Base-by-base conservation (phyloP, 2,797 vertebrate genomes). In the Geotrypetes seraphini region DNA sequence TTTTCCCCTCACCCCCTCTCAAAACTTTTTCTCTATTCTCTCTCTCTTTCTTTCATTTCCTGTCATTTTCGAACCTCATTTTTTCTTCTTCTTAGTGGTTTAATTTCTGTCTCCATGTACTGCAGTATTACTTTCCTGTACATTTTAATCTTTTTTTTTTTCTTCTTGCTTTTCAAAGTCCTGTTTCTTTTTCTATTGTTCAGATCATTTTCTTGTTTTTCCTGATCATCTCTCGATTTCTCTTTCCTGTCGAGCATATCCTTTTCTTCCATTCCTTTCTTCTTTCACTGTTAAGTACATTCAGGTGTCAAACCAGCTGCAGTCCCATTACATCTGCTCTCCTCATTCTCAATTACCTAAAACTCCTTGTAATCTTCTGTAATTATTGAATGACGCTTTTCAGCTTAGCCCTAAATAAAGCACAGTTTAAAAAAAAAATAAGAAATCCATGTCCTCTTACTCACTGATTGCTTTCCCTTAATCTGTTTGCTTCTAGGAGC, bases 401-500 rank as follows among this genome's bases (percentile, higher is more conserved):
- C 91, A 89, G 94, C 92, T 97, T 98, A 96, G 91, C 91, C 91
- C 90, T 96, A 98, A 85, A 96, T 95, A 98, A 98, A 98, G 91
- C 94, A 98, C 92, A 97, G 90, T 96, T 92, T 94, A 92, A 91
- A 92, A 89, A 86, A 86, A 89, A 75, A 52, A n/a, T n/a, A 46
- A 21, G 41, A 25, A 23, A 47, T 31, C 20, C 21, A 2, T 8
- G 54, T 53, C 32, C 53, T 58, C 50, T 50, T 55, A 43, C 39
- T 63, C 65, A 46, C 69, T 54, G 31, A 28, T 55, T 36, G 31
- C 36, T 65, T 62, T 40, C 51, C 39, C 60, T 19, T 64, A 61
- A 65, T 44, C 35, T 59, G 54, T 57, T 54, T 63, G 47, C 55
- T 54, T 53, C n/a, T 62, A 43, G 58, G 57, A 58, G 49, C 32